Percentiles rank a stretch among this genome's conserved stretches.
Conservation (phyloP, 2,888 invertebrate genomes). For the Cryptophagus acutangulus region DNA sequence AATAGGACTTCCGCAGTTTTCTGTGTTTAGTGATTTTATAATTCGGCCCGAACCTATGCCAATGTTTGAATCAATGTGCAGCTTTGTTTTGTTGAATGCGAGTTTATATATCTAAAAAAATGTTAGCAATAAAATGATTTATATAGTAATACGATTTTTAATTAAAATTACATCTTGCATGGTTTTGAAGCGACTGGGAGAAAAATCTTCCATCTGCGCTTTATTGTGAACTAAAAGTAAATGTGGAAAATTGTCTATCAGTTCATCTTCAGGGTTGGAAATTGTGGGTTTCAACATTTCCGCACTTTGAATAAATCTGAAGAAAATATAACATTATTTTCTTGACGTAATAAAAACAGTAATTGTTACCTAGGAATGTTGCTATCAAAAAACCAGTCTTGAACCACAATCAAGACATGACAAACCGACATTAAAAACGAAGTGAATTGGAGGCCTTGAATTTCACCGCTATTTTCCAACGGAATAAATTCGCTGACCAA, state of each 20-base stretch:
- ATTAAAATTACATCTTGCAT: slow-evolving; percentile 55
- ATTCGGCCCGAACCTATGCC: slow-evolving; percentile 52
- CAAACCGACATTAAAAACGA: slow-evolving; percentile 85
- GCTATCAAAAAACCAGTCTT: slow-evolving; percentile 85
- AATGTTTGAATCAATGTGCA: slow-evolving; percentile 63
- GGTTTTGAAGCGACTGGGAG: slow-evolving; percentile 53
- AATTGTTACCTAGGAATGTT: slow-evolving; percentile 65
- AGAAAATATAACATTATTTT: slow-evolving; percentile 14
- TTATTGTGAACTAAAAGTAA: slow-evolving; percentile 79
- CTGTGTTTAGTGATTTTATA: slow-evolving; percentile 51
- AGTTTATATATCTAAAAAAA: slow-evolving; percentile 45
- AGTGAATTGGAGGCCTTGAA: slow-evolving; percentile 72
- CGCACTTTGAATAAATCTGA: slow-evolving; percentile 72
- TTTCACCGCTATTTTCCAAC: slow-evolving; percentile 59
- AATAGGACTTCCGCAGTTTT: slow-evolving; percentile 57
- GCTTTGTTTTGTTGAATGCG: slow-evolving; percentile 59
- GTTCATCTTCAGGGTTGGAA: slow-evolving; percentile 60
- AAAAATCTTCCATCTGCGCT: slow-evolving; percentile 69
- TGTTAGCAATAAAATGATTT: slow-evolving; percentile 3
- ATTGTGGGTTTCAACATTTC: slow-evolving; percentile 83
- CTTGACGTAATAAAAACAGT: neutral
- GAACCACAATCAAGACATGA: slow-evolving; percentile 81
- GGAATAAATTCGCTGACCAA: slow-evolving; percentile 58
- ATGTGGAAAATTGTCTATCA: slow-evolving; percentile 77
- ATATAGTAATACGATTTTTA: slow-evolving; percentile 10